Percentiles rank a stretch among this genome's conserved stretches.
These are phyloP conservation scores for Psittacula echo DNA, from an alignment of 2,797 vertebrate species.

Conservation along the genomic window DNA sequence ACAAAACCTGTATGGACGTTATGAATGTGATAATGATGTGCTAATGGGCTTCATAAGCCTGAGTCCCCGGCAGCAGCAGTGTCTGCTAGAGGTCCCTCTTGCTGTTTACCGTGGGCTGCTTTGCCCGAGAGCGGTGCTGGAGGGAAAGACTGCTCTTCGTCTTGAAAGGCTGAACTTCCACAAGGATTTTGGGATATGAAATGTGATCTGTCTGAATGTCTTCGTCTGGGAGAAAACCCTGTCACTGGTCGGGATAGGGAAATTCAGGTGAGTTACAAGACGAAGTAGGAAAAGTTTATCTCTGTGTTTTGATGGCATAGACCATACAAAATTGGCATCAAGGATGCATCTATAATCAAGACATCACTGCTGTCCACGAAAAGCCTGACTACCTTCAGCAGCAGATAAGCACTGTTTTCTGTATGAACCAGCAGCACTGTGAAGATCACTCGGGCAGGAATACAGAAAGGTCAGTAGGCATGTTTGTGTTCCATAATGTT, in stretches of 20 bases:
- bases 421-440: accelerated
- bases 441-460: background rate
- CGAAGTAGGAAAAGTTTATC: background rate
- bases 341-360: background rate
- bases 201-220: background rate
- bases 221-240: background rate
- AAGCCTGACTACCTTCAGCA: background rate
- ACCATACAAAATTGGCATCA: background rate
- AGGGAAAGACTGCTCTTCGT: background rate
- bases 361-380: background rate
- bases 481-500: background rate
- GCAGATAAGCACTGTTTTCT: background rate
- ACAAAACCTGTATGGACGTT: background rate
- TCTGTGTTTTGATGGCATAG: background rate
- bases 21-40: background rate
- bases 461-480: background rate
- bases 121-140: accelerated
- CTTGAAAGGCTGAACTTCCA: background rate
- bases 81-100: background rate
- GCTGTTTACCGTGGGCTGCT: accelerated
- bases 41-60: background rate
- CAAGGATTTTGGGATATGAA: background rate
- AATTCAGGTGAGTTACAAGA: background rate
- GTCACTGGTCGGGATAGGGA: background rate
- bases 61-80: background rate